phyloP scores from a whole-genome alignment of 1,140 invertebrate species.

The Drosophila parvula region DNA sequence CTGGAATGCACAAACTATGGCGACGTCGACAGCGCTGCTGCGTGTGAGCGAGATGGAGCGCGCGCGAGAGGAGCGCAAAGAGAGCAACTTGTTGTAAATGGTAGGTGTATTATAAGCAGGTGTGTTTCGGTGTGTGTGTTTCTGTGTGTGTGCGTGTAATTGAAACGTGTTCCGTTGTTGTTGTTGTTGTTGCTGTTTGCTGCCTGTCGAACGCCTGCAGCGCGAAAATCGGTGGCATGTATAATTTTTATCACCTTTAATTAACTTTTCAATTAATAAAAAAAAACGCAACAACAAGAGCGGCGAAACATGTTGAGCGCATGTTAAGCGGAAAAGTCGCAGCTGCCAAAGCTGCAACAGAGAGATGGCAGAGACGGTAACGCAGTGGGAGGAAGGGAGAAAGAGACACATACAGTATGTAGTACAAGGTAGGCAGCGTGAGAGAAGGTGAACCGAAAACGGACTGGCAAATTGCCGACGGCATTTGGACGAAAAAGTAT shows the following conservation, averaged over 20 bases:
- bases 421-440: background rate
- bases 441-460: constrained; percentile 11
- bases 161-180: constrained; percentile 74
- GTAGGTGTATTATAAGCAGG: constrained; percentile 52
- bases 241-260: constrained; percentile 84
- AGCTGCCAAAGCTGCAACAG: constrained; percentile 47
- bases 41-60: background rate
- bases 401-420: background rate
- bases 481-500: constrained; percentile 38
- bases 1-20: constrained; percentile 71
- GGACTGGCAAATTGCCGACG: constrained; percentile 57
- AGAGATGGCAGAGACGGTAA: background rate
- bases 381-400: constrained; percentile 2
- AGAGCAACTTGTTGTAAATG: constrained; percentile 69
- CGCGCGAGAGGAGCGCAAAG: constrained; percentile 20
- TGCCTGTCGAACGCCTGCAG: constrained; percentile 72
- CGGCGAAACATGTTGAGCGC: constrained; percentile 52
- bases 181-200: constrained; percentile 34
- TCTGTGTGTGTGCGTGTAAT: constrained; percentile 64
- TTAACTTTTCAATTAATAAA: constrained; percentile 84
- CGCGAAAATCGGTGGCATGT: constrained; percentile 83
- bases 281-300: constrained; percentile 62
- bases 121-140: constrained; percentile 33
- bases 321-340: constrained; percentile 60
- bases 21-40: constrained; percentile 47